phyloP scores from a whole-genome alignment of 2,797 vertebrate genomes.

The Phrynocephalus forsythii region DNA sequence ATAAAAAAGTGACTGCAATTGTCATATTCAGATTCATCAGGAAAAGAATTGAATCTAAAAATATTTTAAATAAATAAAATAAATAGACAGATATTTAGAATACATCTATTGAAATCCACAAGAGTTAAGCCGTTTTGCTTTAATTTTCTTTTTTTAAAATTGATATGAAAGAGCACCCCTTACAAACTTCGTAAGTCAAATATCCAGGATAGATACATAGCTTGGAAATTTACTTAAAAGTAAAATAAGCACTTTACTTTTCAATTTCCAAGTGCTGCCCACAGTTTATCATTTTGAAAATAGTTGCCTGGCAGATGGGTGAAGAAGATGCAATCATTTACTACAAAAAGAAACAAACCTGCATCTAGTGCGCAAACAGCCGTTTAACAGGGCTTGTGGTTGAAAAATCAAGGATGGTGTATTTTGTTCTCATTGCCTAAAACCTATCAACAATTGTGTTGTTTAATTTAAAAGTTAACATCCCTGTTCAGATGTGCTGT shows the following conservation, averaged over 20 bases:
- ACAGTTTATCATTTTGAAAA: not conserved
- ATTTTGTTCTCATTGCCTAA: not conserved
- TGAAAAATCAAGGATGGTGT: conserved; percentile 10
- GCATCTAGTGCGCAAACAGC: not conserved
- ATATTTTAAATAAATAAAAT: not conserved
- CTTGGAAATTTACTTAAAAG: not conserved
- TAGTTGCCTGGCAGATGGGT: not conserved
- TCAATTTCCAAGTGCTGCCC: no score
- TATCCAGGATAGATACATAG: not conserved
- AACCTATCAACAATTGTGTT: conserved; percentile 10
- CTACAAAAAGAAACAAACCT: conserved; percentile 2
- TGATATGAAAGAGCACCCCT: not conserved
- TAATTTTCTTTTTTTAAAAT: not conserved
- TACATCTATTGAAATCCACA: not conserved
- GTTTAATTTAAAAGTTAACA: conserved; percentile 13
- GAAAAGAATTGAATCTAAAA: not conserved
- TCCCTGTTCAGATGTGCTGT: conserved; percentile 13
- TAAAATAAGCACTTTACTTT: no score
- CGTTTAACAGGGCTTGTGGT: not conserved
- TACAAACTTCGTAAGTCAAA: not conserved
- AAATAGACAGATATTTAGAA: not conserved
- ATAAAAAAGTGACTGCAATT: not conserved
- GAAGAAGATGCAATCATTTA: not conserved
- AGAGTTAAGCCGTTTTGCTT: not conserved
- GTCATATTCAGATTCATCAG: not conserved